Percentiles rank a stretch among this genome's conserved stretches.
Evolutionary conservation across 2,888 invertebrate species (phyloP).

Genomic region (Campoplex capitator): DNA sequence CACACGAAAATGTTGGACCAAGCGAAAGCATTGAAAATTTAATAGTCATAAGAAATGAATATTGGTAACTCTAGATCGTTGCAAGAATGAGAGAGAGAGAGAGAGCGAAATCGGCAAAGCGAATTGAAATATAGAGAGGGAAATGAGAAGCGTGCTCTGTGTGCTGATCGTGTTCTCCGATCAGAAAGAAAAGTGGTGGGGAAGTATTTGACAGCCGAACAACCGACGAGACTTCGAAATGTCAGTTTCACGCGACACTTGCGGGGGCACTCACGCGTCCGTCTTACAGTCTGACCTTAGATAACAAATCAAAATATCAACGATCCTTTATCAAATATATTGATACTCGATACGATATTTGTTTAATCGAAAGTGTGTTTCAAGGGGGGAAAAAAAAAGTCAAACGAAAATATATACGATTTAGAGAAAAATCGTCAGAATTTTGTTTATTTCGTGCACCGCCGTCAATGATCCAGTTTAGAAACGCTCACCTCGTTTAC

Average conservation of each 20-base stretch:
- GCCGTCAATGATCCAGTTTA: background rate
- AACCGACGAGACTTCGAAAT: slow-evolving; percentile 75
- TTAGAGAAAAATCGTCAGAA: background rate
- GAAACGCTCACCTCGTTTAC: background rate
- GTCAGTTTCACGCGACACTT: slow-evolving; percentile 77
- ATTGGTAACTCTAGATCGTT: slow-evolving; percentile 21
- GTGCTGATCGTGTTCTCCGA: slow-evolving; percentile 55
- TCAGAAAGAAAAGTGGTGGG: slow-evolving; percentile 71
- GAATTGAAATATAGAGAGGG: slow-evolving; percentile 45
- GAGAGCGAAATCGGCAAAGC: slow-evolving; percentile 18
- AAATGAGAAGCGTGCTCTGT: slow-evolving; percentile 64
- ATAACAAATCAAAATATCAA: background rate
- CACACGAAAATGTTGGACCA: background rate
- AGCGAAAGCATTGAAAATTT: background rate
- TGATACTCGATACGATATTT: background rate
- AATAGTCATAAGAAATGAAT: background rate
- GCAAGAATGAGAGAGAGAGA: slow-evolving; percentile 25
- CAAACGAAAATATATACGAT: background rate
- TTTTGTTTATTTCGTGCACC: background rate
- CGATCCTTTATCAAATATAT: background rate
- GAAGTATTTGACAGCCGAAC: slow-evolving; percentile 78
- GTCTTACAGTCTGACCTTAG: slow-evolving; percentile 15
- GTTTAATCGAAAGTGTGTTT: background rate
- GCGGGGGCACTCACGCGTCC: slow-evolving; percentile 72
- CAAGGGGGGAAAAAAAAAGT: background rate